phyloP scores from a whole-genome alignment of 2,797 vertebrate species.

The Manis javanica region DNA sequence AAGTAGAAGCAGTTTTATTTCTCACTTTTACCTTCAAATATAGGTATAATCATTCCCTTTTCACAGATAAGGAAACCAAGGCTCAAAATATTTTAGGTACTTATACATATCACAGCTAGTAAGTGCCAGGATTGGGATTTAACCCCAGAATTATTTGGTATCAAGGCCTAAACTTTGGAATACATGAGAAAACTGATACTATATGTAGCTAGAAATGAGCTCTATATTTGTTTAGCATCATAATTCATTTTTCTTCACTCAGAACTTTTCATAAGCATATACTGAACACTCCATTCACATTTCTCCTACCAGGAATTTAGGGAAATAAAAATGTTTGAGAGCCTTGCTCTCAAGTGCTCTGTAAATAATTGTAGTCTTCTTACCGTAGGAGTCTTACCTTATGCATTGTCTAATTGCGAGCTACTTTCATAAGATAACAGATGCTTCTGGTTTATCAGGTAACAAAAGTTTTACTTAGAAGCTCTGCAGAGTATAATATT shows the following conservation, averaged over 20 bases:
- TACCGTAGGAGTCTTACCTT: not conserved
- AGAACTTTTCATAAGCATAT: slow-evolving; percentile 16
- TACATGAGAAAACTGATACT: not conserved
- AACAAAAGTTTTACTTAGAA: slow-evolving; percentile 55
- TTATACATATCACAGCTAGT: not conserved
- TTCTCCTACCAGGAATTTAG: not conserved
- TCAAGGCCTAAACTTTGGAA: not conserved
- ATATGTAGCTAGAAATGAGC: not conserved
- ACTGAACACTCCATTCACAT: slow-evolving; percentile 34
- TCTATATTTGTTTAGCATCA: not conserved
- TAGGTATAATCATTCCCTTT: not conserved
- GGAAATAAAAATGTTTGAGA: slow-evolving; percentile 48
- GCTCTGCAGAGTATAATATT: not conserved
- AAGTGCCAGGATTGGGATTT: not conserved
- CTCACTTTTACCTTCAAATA: not conserved
- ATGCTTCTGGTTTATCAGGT: slow-evolving; percentile 36
- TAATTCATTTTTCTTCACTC: slow-evolving; percentile 1
- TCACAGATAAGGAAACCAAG: not conserved
- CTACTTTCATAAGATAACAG: slow-evolving; percentile 37
- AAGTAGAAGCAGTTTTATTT: not conserved
- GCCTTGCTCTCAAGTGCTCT: not conserved
- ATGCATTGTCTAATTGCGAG: not conserved
- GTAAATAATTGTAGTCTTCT: slow-evolving; percentile 44
- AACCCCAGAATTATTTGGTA: not conserved
- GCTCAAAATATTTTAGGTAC: not conserved